A percentile compares a stretch with the other conserved stretches of the same genome.
Conservation (phyloP, 2,888 invertebrate genomes). For the Meandrusa payeni region DNA sequence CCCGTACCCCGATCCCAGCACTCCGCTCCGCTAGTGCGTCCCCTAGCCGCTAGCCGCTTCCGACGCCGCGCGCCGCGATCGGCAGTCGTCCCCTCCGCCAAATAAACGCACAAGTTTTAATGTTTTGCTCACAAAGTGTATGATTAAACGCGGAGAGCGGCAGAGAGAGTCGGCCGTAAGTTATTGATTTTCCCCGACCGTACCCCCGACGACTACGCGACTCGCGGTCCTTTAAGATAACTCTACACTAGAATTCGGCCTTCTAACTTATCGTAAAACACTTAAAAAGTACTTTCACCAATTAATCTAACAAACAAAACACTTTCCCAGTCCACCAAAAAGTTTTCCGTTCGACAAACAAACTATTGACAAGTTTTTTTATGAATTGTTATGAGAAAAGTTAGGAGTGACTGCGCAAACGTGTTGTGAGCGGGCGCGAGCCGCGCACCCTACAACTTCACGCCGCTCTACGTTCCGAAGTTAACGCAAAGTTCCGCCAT, state of each 20-base stretch:
- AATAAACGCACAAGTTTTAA: slow-evolving; percentile 81
- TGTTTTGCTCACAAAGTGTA: slow-evolving; percentile 81
- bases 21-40: slow-evolving; percentile 39
- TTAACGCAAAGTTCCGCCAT: slow-evolving; percentile 82
- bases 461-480: slow-evolving; percentile 79
- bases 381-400: slow-evolving; percentile 66
- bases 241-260: slow-evolving; percentile 51
- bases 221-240: slow-evolving; percentile 59
- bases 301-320: slow-evolving; percentile 33
- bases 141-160: slow-evolving; percentile 81
- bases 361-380: slow-evolving; percentile 56
- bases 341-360: slow-evolving; percentile 45
- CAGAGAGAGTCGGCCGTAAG: slow-evolving; percentile 80
- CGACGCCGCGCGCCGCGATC: slow-evolving; percentile 37
- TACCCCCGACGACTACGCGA: slow-evolving; percentile 73
- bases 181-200: slow-evolving; percentile 80
- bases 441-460: slow-evolving; percentile 80
- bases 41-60: slow-evolving; percentile 39
- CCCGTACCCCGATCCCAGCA: no score
- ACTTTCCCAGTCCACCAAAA: slow-evolving; percentile 44
- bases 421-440: slow-evolving; percentile 52
- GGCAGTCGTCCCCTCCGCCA: slow-evolving; percentile 67
- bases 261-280: slow-evolving; percentile 45
- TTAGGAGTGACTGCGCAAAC: slow-evolving; percentile 66
- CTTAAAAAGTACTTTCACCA: slow-evolving; percentile 51